Evolutionary conservation across 2,113 vertebrate species (phyloP), one percentile per base, ranked within the genome.

Genomic region (Planiliza haematocheilus): DNA sequence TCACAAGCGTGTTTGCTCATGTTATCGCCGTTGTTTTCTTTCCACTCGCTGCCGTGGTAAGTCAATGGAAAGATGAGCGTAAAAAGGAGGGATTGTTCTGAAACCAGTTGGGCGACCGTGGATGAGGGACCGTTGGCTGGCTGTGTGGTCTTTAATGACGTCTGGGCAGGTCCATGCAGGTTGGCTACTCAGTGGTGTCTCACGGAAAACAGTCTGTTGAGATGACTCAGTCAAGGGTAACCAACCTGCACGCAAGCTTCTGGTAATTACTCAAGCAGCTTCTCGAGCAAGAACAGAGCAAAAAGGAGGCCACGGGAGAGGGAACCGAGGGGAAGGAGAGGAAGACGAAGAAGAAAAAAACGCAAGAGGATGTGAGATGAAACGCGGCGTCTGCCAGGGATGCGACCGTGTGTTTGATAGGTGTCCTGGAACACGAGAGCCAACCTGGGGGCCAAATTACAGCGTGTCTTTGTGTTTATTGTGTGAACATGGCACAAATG

Each of bases 181-280:
- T 90, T 56, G 67, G 61, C 66, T 66, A 72, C 76, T 48, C 58
- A 39, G 51, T 9, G 52, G 18, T n/a, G 64, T 60, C 65, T 80
- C 67, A 41, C 42, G 49, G 43, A 86, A 85, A 85, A 77, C 78
- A 84, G 85, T 77, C 84, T 70, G 84, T 80, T 50, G 74, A 81
- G 81, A 76, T 86, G 91, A 92, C 64, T 90, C 88, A 87, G 75
- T 74, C 73, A 53, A 80, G 80, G 70, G 82, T 84, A 84, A 81
- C 83, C 72, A 50, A 80, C 70, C 67, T 52, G 85, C 89, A 92
- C 82, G 84, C 88, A 86, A 87, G 77, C 60, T 70, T 30, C 30
- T 75, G 78, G 81, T 81, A 84, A 86, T 88, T 86, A 81, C 70
- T 82, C 84, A 84, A 79, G 58, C 1, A 39, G 50, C 67, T 68